Evolutionary conservation across 2,888 invertebrate species (phyloP).

Genomic region (Charanyca ferruginea): DNA sequence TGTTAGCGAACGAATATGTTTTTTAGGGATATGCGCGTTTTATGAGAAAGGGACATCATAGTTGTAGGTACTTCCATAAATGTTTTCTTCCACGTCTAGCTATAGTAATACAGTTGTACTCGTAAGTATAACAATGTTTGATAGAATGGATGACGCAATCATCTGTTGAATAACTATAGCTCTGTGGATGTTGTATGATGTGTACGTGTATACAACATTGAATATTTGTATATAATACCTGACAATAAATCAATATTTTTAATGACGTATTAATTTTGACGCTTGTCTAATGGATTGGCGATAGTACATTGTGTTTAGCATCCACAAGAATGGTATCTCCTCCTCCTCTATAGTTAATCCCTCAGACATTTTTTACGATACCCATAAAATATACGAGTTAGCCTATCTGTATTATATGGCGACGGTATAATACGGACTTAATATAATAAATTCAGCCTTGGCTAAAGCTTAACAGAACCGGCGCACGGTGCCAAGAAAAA

Average conservation of each 20-base stretch:
- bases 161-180: background rate
- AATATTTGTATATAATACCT: no score
- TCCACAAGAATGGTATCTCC: background rate
- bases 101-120: background rate
- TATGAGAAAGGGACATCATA: slow-evolving; percentile 23
- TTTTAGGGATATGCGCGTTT: slow-evolving; percentile 43
- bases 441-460: slow-evolving; percentile 44
- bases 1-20: slow-evolving; percentile 38
- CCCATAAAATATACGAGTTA: slow-evolving; percentile 26
- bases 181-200: no score
- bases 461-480: slow-evolving; percentile 37
- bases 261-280: background rate
- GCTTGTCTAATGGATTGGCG: background rate
- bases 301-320: background rate
- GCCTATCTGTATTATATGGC: slow-evolving; percentile 7
- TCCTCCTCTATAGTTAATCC: slow-evolving; percentile 22
- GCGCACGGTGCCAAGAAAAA: slow-evolving; percentile 48
- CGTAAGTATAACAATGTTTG: background rate
- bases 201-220: no score
- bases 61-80: slow-evolving; percentile 12
- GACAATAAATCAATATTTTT: background rate
- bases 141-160: background rate
- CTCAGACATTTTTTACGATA: slow-evolving; percentile 30
- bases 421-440: slow-evolving; percentile 26
- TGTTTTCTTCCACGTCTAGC: slow-evolving; percentile 4